Percentiles rank a stretch among this genome's conserved stretches.
These are phyloP conservation scores for Plectrocnemia conspersa DNA, from an alignment of 1,140 invertebrate species.

Conservation along the genomic window DNA sequence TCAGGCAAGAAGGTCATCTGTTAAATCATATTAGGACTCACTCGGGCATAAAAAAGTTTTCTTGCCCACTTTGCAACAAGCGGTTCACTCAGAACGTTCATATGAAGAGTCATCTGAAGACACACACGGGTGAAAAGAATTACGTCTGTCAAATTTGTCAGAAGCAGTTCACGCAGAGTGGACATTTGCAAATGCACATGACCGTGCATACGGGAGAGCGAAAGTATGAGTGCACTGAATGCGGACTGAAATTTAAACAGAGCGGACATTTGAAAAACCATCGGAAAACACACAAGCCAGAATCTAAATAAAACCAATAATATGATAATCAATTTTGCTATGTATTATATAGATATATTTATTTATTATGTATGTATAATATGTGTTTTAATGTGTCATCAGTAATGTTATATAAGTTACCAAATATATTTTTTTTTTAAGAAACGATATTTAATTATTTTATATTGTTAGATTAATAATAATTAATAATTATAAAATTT, in stretches of 20 bases:
- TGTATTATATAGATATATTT: too few species aligned
- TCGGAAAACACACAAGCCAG: constrained; percentile 22
- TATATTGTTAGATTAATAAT: too few species aligned
- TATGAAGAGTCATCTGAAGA: constrained; percentile 71
- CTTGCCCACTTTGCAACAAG: constrained; percentile 40
- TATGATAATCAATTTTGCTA: too few species aligned
- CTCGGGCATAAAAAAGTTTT: constrained; percentile 36
- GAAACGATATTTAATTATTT: neutral
- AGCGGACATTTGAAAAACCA: constrained; percentile 28
- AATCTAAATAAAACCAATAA: constrained; percentile 4
- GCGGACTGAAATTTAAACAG: constrained; percentile 36
- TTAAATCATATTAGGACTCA: constrained; percentile 35
- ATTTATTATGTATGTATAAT: too few species aligned
- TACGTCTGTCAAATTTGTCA: constrained; percentile 61
- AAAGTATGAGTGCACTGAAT: constrained; percentile 53
- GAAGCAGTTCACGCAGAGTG: constrained; percentile 52
- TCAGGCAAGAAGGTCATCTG: constrained; percentile 39
- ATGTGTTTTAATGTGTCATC: neutral
- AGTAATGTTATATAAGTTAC: neutral
- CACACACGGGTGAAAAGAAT: constrained; percentile 57
- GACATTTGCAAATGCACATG: constrained; percentile 47
- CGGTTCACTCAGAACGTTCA: constrained; percentile 71
- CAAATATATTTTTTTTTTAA: neutral
- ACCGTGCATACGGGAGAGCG: constrained; percentile 60
- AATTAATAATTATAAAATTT: too few species aligned